phyloP scores from a whole-genome alignment of 2,113 vertebrate genomes.

The Pycnonotus jocosus region DNA sequence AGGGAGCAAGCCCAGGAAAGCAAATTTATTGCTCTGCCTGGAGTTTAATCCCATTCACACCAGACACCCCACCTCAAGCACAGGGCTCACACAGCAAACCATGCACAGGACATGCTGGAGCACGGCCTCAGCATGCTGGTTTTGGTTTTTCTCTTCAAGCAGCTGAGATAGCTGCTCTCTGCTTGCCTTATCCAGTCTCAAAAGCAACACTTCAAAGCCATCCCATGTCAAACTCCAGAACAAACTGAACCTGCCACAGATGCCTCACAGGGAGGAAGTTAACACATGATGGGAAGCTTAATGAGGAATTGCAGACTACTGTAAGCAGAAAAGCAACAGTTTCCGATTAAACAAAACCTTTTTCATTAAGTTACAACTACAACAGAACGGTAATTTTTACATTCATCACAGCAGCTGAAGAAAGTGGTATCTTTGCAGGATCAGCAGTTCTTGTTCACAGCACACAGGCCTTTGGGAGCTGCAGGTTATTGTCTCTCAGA shows the following conservation, averaged over 20 bases:
- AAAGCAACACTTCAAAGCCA: conserved; percentile 12
- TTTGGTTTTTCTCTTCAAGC: neutral
- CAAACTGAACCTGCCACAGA: neutral
- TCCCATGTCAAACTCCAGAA: neutral
- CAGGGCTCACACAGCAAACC: neutral
- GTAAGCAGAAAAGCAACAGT: neutral
- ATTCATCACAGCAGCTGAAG: neutral
- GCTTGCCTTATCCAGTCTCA: neutral
- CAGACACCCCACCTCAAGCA: neutral
- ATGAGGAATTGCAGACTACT: neutral
- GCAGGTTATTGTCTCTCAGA: neutral
- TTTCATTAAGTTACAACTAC: neutral
- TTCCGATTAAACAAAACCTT: neutral
- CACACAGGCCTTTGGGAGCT: neutral
- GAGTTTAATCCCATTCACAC: neutral
- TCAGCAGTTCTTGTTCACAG: neutral
- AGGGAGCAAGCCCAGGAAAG: neutral
- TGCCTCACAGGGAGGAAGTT: neutral
- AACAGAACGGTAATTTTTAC: neutral
- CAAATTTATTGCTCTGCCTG: neutral
- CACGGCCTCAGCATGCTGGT: rapidly evolving
- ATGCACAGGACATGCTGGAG: neutral
- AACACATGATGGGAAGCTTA: neutral
- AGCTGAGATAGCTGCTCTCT: neutral
- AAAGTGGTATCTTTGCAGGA: neutral